Base-by-base conservation (phyloP, 2,888 invertebrate species). In the Amphipyra berbera region DNA sequence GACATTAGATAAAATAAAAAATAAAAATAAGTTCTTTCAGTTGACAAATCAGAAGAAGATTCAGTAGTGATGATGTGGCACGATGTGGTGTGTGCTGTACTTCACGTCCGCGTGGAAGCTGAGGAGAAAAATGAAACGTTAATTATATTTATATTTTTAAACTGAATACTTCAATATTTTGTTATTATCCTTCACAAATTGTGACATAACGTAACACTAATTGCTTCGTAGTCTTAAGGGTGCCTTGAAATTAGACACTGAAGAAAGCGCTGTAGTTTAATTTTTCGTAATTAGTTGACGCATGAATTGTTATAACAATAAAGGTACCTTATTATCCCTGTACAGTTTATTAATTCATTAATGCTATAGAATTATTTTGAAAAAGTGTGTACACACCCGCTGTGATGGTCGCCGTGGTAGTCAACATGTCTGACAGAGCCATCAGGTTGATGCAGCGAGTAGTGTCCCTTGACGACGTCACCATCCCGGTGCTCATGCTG, bases 381-480 rank as follows among this genome's bases (percentile, higher is more conserved):
- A 21, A 21, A 38, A 38, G 38, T n/a, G 5, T 27, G n/a, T 41
- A 27, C 37, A 15, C 7, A 46, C 49, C 69, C 69, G 42, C 47
- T 70, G 65, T 70, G 69, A 37, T 70, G 72, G 71, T 95, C 95
- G 37, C 91, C 94, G 47, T 88, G 90, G 76, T 95, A 95, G 75
- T 95, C 95, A 2, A 95, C 95, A 27, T 93, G 90, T 71, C 95
- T 91, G 68, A 92, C 81, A 73, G 95, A 95, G 55, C 95, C 95
- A 61, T 94, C 95, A 35, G 95, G 91, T 72, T 95, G 89, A 61
- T 94, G 93, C 35, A 95, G 86, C 7, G 81, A 76, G 77, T 85
- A 85, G 58, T 85, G 73, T 12, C 85, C 85, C 59, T 86, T 82
- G 41, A 95, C 95, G 14, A 83, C 84, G 76, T 95, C 95, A 15